phyloP scores from a whole-genome alignment of 2,888 invertebrate species.

The Diarsia brunnea region DNA sequence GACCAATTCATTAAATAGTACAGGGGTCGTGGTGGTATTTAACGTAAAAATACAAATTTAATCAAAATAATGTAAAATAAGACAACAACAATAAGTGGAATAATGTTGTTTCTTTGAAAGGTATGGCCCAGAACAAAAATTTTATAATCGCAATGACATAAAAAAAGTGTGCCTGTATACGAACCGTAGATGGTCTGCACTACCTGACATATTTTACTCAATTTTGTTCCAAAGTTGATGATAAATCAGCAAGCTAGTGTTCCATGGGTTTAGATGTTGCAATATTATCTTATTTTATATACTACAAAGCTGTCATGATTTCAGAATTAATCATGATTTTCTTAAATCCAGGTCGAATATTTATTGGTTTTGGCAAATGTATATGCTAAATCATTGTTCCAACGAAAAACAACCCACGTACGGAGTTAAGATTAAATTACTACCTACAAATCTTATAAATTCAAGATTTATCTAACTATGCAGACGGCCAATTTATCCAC shows the following conservation, averaged over 20 bases:
- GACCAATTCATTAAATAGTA: not conserved
- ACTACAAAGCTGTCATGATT: constrained; percentile 1
- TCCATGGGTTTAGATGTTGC: not conserved
- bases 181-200: not conserved
- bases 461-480: not conserved
- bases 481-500: not conserved
- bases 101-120: too few species aligned
- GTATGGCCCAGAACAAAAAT: not conserved
- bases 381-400: constrained; percentile 10
- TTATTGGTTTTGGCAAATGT: constrained; percentile 28
- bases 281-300: not conserved
- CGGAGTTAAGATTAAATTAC: constrained; percentile 9
- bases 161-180: not conserved
- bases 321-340: constrained; percentile 12
- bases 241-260: not conserved
- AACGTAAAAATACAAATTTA: not conserved
- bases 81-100: too few species aligned
- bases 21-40: not conserved
- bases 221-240: not conserved
- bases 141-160: not conserved
- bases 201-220: not conserved
- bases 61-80: not conserved
- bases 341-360: not conserved
- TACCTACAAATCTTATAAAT: not conserved
- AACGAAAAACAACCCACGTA: constrained; percentile 16